Conservation (phyloP, 2,113 vertebrate species). For the Pao palembangensis region DNA sequence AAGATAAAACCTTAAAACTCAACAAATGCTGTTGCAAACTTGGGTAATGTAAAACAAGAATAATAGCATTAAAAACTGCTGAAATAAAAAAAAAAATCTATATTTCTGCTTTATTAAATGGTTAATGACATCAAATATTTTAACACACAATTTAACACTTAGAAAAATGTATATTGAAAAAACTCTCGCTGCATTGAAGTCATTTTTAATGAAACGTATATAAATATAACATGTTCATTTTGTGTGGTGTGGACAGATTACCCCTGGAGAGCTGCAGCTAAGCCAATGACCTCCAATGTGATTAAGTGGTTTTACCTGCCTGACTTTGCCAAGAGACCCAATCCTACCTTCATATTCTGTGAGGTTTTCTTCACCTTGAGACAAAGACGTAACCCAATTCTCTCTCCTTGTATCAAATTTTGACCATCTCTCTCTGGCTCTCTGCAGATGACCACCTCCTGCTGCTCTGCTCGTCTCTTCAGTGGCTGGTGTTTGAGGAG, state of each 20-base stretch:
- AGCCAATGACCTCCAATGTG: constrained; percentile 72
- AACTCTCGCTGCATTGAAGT: too few relatives aligned
- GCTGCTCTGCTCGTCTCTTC: constrained; percentile 76
- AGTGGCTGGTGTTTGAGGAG: constrained; percentile 77
- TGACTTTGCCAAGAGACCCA: constrained; percentile 74
- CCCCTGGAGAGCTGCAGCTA: constrained; percentile 71
- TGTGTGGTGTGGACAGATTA: constrained; percentile 65
- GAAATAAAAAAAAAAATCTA: too few relatives aligned
- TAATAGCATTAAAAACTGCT: too few relatives aligned
- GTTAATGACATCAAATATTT: not conserved
- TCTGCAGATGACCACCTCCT: constrained; percentile 74
- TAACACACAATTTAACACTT: not conserved
- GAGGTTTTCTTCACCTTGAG: constrained; percentile 32
- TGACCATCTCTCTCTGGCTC: not conserved
- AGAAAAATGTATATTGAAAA: not conserved
- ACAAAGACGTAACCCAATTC: not conserved
- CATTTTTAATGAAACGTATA: too few relatives aligned
- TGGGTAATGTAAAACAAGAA: too few relatives aligned
- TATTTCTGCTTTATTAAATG: not conserved
- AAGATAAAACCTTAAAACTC: too few relatives aligned
- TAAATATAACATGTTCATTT: not conserved
- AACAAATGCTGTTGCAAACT: too few relatives aligned
- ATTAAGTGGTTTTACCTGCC: constrained; percentile 80
- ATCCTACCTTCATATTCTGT: constrained; percentile 76
- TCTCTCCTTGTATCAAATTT: not conserved